Base-by-base conservation (phyloP, 2,888 invertebrate species). In the Papilio gigon region DNA sequence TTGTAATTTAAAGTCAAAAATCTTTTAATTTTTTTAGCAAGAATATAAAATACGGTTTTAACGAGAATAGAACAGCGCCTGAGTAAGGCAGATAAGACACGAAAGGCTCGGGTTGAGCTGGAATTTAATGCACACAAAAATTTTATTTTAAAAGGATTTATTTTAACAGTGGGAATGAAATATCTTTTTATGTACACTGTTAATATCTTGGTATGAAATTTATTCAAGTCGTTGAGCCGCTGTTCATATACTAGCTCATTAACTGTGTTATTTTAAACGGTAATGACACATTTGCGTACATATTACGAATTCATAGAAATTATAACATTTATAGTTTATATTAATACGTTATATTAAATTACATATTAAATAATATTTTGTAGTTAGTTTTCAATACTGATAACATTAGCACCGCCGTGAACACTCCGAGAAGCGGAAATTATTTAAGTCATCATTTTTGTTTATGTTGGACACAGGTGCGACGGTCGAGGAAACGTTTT, bases 31-130 rank as follows among this genome's bases (percentile, higher is more conserved):
- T 37, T 40, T 56, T 65, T 40, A 53, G 53, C 53, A 56, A 22
- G 30, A 66, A 58, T 44, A 35, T 66, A 66, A 66, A 66, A 60
- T 61, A 60, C 30, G 56, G 62, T 30, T 67, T 67, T 62, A 61
- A 67, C 56, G 62, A 62, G 62, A 66, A 50, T 58, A 65, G 42
- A 56, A 62, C 61, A 61, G 62, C 56, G 56, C 50, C 53, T 67
- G 67, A 44, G 30, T 67, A 40, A 42, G 22, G 33, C 35, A 61
- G 67, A 67, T 67, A 67, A 67, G 62, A 67, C 62, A 56, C 67
- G 62, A 62, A 67, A 67, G 67, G 67, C 67, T 62, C 62, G 56
- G 42, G 62, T 56, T 56, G 62, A 67, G 67, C 56, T 67, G 56
- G 56, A 67, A 40, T 62, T 67, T 62, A 67, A 67, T 56, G 62